Base-by-base conservation (phyloP, 2,113 vertebrate species). In the Illadopsis cleaveri region DNA sequence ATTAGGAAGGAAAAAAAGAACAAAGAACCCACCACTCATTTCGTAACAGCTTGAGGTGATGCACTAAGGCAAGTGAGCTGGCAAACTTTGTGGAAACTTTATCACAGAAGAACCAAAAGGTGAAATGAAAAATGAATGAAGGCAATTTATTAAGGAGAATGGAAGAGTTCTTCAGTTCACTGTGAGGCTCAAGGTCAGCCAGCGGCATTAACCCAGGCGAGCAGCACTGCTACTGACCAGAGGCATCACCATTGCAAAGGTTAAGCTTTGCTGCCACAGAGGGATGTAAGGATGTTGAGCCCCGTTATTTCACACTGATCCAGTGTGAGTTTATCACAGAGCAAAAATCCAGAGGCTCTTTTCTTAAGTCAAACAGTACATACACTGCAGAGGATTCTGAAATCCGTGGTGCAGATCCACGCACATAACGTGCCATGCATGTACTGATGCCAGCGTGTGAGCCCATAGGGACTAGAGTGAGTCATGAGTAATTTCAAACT, bases 111-210 rank as follows among this genome's bases (percentile, higher is more conserved):
- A 89, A 94, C 89, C 83, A 82, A 88, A 92, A 86, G 92, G 89
- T 83, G 89, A 87, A 84, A 98, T 98, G 94, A 98, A 98, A 98
- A 97, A 98, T 98, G 93, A 86, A 98, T 92, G 86, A 97, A 80
- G 92, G 64, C 82, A 84, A 48, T 82, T 96, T 96, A 92, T 90
- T 17, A 71, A 48, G 85, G 75, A 77, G 61, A 51, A 35, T 53
- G n/a, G 57, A 51, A 76, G 72, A 73, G 47, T 73, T 93, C 48
- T 60, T 38, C 44, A 68, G 66, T 56, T 92, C 70, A n/a, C 45
- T 33, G 33, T n/a, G 23, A 50, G 25, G 72, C 78, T 86, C 17
- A 9, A 56, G 87, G 86, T 95, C 94, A 90, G 86, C 31, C 73
- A 54, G 66, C n/a, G 47, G 30, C 48, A 45, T 90, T 83, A 90